Base-by-base conservation (phyloP, 2,888 invertebrate genomes). In the Andrena hattorfiana region DNA sequence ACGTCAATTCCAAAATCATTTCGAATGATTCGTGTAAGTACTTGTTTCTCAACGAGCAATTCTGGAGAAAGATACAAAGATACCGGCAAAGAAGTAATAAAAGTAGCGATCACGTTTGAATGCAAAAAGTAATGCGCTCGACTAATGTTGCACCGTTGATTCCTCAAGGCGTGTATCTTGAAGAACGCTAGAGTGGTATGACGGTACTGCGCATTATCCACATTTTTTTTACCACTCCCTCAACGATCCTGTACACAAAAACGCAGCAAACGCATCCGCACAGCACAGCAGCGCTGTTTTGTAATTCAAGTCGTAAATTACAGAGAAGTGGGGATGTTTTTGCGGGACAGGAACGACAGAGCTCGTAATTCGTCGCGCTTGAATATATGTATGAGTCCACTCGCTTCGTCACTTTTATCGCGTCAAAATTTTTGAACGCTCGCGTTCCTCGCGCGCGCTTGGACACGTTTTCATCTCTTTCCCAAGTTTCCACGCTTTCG, bases 241-340 rank as follows among this genome's bases (percentile, higher is more conserved):
- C 30, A 4, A 51, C n/a, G 48, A 26, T 20, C 30, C 23, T 5
- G 13, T 13, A 20, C 0, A 28, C 0, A 16, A n/a, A 48, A 66
- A 60, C 13, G 1, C 13, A 7, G 13, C n/a, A 1, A 23, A n/a
- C 30, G 10, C 23, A 28, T 2, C 16, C 13, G 10, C 32, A 71
- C 62, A 30, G 10, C 6, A 48, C 20, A 16, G 42, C 13, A 23
- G 6, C 20, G 51, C 60, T 62, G 64, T 77, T 71, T 49, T 20
- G 54, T 48, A 62, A 71, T 71, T 71, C 66, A 54, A 20, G 48
- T 56, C 26, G 7, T 77, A 71, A 80, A 80, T 80, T 71, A 77
- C 26, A 28, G 13, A 6, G 26, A 62, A 8, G 20, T 51, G 23
- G 42, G 51, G 4, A 51, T 10, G 66, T 77, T 71, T 67, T 48